Evolutionary conservation across 1,140 invertebrate genomes (phyloP).

Genomic region (Adoxophyes honmai): DNA sequence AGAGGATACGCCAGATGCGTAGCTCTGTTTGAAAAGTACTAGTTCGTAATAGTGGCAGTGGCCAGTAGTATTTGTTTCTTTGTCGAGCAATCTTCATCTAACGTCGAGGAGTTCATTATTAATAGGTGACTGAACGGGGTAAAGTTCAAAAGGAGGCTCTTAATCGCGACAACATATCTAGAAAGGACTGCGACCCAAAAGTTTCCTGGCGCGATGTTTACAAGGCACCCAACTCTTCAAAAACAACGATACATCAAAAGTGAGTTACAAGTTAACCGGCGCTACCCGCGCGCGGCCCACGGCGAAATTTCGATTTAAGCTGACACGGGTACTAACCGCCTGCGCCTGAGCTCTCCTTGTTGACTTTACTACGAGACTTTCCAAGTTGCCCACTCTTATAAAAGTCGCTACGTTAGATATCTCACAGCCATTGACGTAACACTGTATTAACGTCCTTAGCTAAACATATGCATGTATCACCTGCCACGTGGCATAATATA

Average conservation of each 20-base stretch:
- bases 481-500: neutral
- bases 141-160: conserved; percentile 23
- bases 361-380: conserved; percentile 41
- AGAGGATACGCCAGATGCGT: conserved; percentile 16
- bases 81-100: neutral
- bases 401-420: conserved; percentile 22
- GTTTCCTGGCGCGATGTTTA: conserved; percentile 53
- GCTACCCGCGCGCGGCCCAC: conserved; percentile 39
- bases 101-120: conserved; percentile 8
- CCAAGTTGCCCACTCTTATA: conserved; percentile 37
- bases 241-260: conserved; percentile 73
- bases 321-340: conserved; percentile 42
- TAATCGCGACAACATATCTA: conserved; percentile 32
- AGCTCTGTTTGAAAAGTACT: neutral
- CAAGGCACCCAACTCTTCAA: conserved; percentile 56
- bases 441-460: neutral
- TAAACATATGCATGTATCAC: neutral
- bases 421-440: neutral
- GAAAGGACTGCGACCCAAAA: conserved; percentile 47
- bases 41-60: neutral
- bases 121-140: conserved; percentile 1
- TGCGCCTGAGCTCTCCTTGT: conserved; percentile 34
- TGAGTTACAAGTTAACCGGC: conserved; percentile 66
- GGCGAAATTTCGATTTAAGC: conserved; percentile 55
- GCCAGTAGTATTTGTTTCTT: neutral